phyloP scores from a whole-genome alignment of 2,113 vertebrate genomes.

The Laterallus jamaicensis region DNA sequence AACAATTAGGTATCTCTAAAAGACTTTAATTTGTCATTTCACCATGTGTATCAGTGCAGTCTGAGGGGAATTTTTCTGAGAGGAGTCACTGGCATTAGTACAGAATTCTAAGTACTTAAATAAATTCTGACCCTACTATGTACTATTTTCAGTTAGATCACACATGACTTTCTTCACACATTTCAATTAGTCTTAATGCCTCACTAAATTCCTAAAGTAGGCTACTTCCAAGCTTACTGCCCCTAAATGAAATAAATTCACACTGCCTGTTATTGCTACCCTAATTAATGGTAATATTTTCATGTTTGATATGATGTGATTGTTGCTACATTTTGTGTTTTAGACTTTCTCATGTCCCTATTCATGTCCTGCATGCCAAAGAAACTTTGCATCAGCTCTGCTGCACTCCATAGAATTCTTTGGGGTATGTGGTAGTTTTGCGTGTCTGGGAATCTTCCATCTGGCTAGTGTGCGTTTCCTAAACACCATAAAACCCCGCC shows the following conservation, averaged over 20 bases:
- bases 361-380: slow-evolving; percentile 3
- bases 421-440: slow-evolving; percentile 23
- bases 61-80: slow-evolving; percentile 13
- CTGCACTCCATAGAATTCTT: slow-evolving; percentile 37
- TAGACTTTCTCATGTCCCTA: slow-evolving; percentile 1
- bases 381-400: slow-evolving; percentile 6
- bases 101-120: slow-evolving; percentile 52
- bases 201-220: slow-evolving; percentile 40
- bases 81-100: not conserved
- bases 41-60: not conserved
- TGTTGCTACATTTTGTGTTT: slow-evolving; percentile 17
- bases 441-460: slow-evolving; percentile 43
- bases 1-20: slow-evolving; percentile 18
- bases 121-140: slow-evolving; percentile 26
- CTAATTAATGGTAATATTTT: not conserved
- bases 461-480: slow-evolving; percentile 33
- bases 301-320: not conserved
- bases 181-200: slow-evolving; percentile 52
- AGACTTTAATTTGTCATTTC: slow-evolving; percentile 15
- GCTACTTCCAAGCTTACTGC: not conserved
- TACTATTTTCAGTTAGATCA: slow-evolving; percentile 28
- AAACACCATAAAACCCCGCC: slow-evolving; percentile 49
- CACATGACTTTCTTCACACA: slow-evolving; percentile 16
- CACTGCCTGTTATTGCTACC: not conserved
- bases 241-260: slow-evolving; percentile 11